Base-by-base conservation (phyloP, 2,888 invertebrate genomes). In the Drosophila vallismaia region DNA sequence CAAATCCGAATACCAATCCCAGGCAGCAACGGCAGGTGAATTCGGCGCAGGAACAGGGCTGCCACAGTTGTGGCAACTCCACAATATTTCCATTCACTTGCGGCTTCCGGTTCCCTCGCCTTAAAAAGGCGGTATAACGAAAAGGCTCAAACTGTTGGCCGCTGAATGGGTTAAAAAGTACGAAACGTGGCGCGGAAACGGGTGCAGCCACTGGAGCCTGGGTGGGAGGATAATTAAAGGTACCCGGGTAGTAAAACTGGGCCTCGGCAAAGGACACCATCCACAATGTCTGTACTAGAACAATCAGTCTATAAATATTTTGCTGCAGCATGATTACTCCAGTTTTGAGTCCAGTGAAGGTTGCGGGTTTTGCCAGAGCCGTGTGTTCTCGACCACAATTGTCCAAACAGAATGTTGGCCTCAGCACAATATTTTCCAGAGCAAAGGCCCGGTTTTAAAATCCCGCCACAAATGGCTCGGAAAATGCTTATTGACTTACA, bases 401-500 rank as follows among this genome's bases (percentile, higher is more conserved):
- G 84, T 82, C 48, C 59, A 88, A 88, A 85, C 63, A 83, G 69
- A 76, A 48, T 88, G 79, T 50, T 64, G 66, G 57, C 75, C 54
- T 46, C 64, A 48, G 50, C 63, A 42, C 52, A 51, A 5, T 53
- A 31, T 26, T 42, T 50, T 40, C 24, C n/a, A n/a, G 19, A 26
- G 62, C 60, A 70, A 8, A 19, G 40, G 14, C 40, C 49, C 42
- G 14, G 40, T 36, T 36, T 10, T 36, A 45, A 42, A 44, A 38
- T 49, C 66, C 9, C 46, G 33, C 40, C 40, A 42, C 78, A 77
- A 83, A 83, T 84, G 79, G 70, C 49, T 73, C 77, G 88, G 88
- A 87, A 84, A 87, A 85, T 75, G 58, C 57, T 54, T 70, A 83
- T 77, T 83, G 64, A 50, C 49, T 58, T 58, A 14, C 68, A 81